Evolutionary conservation across 2,113 vertebrate species (phyloP).

Genomic region (Daboia siamensis): DNA sequence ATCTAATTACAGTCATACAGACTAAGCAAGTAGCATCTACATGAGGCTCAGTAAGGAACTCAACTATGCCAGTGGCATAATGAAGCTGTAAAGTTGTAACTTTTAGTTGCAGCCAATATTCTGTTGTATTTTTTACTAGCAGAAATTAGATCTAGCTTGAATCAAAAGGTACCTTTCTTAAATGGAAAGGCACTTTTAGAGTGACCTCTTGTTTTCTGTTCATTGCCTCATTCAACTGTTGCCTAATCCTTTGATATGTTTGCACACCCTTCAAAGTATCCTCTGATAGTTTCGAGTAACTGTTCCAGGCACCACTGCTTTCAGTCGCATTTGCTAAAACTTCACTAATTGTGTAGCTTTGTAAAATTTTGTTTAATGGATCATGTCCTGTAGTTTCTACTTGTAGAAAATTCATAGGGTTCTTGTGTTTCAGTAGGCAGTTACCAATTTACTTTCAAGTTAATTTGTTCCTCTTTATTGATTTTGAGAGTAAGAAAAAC

Average conservation of each 20-base stretch:
- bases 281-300: neutral
- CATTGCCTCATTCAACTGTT: no score
- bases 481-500: constrained; percentile 15
- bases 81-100: neutral
- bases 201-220: neutral
- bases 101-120: neutral
- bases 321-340: neutral
- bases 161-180: neutral
- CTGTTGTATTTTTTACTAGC: neutral
- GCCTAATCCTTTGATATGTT: neutral
- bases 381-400: neutral
- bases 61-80: neutral
- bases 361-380: neutral
- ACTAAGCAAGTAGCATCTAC: neutral
- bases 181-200: neutral
- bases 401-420: neutral
- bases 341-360: neutral
- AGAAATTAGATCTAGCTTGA: neutral
- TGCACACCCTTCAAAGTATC: neutral
- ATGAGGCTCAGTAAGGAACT: neutral
- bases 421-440: neutral
- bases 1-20: neutral
- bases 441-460: neutral
- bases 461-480: neutral
- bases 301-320: neutral